Conservation (phyloP, 2,888 invertebrate genomes). For the Nemapogon koenigi region DNA sequence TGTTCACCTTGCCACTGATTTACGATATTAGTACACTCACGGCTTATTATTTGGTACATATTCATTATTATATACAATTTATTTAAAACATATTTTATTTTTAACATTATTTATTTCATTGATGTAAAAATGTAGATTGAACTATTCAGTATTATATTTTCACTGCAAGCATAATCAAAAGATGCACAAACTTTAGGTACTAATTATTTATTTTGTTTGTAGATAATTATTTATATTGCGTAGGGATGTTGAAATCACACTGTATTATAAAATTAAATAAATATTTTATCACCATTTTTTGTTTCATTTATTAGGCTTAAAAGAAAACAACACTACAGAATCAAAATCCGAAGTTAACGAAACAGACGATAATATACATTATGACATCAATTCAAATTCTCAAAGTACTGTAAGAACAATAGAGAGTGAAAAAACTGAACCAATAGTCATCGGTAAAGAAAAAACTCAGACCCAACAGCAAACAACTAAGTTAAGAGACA, state of each 20-base stretch:
- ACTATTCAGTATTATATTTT: not conserved
- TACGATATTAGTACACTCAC: not conserved
- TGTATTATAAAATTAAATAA: conserved; percentile 20
- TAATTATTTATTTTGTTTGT: conserved; percentile 2
- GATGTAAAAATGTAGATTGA: not conserved
- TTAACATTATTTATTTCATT: not conserved
- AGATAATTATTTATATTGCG: not conserved
- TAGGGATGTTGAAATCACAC: not conserved
- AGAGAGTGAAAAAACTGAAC: conserved; percentile 14
- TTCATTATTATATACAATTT: conserved; percentile 1
- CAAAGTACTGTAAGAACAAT: conserved; percentile 11
- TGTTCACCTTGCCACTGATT: conserved; percentile 23
- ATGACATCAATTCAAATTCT: conserved; percentile 14
- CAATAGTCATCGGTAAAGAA: conserved; percentile 11
- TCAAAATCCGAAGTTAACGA: conserved; percentile 5
- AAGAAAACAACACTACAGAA: conserved; percentile 13
- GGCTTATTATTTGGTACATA: not conserved
- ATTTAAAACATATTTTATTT: not conserved
- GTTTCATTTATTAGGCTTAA: conserved; percentile 26
- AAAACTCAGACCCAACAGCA: conserved; percentile 12
- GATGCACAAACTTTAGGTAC: not conserved
- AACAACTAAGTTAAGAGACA: conserved; percentile 11
- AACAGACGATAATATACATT: conserved; percentile 14
- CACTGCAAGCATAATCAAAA: no score
- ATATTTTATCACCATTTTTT: conserved; percentile 19